phyloP scores from a whole-genome alignment of 1,140 invertebrate genomes.

The Pantala flavescens region DNA sequence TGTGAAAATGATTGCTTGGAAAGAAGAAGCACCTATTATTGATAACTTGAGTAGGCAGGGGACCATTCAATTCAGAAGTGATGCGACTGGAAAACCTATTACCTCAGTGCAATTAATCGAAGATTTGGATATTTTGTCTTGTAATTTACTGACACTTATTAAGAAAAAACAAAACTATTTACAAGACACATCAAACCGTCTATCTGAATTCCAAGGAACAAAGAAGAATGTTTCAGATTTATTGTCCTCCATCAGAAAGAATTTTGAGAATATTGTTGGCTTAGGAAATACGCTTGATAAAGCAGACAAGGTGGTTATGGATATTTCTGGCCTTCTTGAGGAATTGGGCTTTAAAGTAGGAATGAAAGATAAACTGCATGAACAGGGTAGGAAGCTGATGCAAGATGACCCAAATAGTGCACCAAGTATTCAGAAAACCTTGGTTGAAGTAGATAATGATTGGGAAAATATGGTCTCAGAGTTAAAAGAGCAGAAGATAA shows the following conservation, averaged over 20 bases:
- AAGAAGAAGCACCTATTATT: constrained; percentile 51
- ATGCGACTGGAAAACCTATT: constrained; percentile 51
- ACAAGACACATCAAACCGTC: constrained; percentile 59
- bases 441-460: constrained; percentile 61
- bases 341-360: constrained; percentile 38
- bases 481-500: constrained; percentile 53
- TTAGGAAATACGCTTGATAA: constrained; percentile 36
- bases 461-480: constrained; percentile 67
- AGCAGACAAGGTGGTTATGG: constrained; percentile 46
- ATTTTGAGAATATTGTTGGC: constrained; percentile 24
- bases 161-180: constrained; percentile 51
- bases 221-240: constrained; percentile 27
- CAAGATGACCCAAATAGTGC: constrained; percentile 69
- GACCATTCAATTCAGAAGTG: constrained; percentile 49
- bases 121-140: constrained; percentile 56
- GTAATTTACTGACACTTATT: constrained; percentile 50
- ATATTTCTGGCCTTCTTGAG: constrained; percentile 40
- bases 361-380: constrained; percentile 48
- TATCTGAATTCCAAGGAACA: constrained; percentile 29
- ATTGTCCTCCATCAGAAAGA: constrained; percentile 24
- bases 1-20: constrained; percentile 56
- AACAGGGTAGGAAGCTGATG: constrained; percentile 63
- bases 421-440: constrained; percentile 62
- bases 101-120: constrained; percentile 55
- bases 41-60: constrained; percentile 50